A percentile compares a stretch with the other conserved stretches of the same genome.
phyloP scores from a whole-genome alignment of 2,888 invertebrate genomes.

The Agonopterix arenella region DNA sequence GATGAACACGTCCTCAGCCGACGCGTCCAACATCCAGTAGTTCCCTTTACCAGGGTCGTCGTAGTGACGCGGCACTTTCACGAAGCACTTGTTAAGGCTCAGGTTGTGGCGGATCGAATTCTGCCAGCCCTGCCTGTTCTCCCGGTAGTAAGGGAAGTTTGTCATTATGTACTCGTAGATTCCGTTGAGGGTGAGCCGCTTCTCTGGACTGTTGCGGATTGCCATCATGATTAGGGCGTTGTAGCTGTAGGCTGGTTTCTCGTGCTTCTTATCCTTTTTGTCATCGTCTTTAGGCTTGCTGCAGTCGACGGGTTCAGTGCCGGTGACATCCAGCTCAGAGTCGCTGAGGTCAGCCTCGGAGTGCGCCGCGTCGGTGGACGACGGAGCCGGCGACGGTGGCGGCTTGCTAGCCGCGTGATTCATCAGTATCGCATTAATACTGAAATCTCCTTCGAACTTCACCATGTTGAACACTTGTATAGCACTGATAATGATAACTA shows the following conservation, averaged over 20 bases:
- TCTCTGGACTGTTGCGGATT: constrained; percentile 95
- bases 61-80: constrained; percentile 97
- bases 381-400: constrained; percentile 58
- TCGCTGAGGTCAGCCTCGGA: constrained; percentile 74
- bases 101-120: constrained; percentile 99
- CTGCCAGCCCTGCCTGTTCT: constrained; percentile 99
- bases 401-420: constrained; percentile 62
- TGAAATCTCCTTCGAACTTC: constrained; percentile 84
- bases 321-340: constrained; percentile 86
- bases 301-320: constrained; percentile 85
- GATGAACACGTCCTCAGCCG: constrained; percentile 99
- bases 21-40: constrained; percentile 99
- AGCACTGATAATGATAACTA: constrained; percentile 20
- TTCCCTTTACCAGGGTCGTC: constrained; percentile 99
- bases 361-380: constrained; percentile 51
- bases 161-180: constrained; percentile 99
- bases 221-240: constrained; percentile 99
- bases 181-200: constrained; percentile 94
- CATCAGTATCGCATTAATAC: constrained; percentile 87
- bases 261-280: constrained; percentile 81
- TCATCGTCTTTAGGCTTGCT: constrained; percentile 69
- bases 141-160: constrained; percentile 98
- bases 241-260: constrained; percentile 98
- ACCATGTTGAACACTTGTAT: constrained; percentile 61
- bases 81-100: constrained; percentile 98